Evolutionary conservation across 2,797 vertebrate genomes (phyloP).

Genomic region (Peromyscus melanophrys): DNA sequence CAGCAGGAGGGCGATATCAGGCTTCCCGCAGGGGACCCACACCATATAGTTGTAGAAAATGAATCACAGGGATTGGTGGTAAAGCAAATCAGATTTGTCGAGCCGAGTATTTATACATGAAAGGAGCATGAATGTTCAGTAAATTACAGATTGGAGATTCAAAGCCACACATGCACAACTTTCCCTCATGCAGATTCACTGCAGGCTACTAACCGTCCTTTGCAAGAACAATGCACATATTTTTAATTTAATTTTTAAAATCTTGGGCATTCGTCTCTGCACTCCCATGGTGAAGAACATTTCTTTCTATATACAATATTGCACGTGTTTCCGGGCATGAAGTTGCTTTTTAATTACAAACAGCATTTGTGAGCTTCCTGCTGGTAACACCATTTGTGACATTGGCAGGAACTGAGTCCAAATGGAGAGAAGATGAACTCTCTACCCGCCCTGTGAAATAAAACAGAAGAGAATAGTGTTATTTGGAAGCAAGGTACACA

Average conservation of each 20-base stretch:
- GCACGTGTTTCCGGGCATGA: slow-evolving; percentile 12
- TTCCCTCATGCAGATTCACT: slow-evolving; percentile 34
- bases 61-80: slow-evolving; percentile 79
- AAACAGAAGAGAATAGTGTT: slow-evolving; percentile 12
- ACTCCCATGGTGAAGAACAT: slow-evolving; percentile 3
- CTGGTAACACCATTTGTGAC: slow-evolving; percentile 52
- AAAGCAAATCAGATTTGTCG: slow-evolving; percentile 86
- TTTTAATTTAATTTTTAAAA: slow-evolving; percentile 75
- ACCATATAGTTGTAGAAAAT: slow-evolving; percentile 84
- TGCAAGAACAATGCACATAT: slow-evolving; percentile 42
- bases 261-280: slow-evolving; percentile 37
- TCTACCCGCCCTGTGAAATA: slow-evolving; percentile 32
- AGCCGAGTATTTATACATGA: slow-evolving; percentile 81
- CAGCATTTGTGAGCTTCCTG: slow-evolving; percentile 11
- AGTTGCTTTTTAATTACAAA: slow-evolving; percentile 67
- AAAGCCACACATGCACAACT: slow-evolving; percentile 59
- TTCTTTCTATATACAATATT: background rate
- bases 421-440: slow-evolving; percentile 59
- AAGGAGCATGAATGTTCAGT: slow-evolving; percentile 78
- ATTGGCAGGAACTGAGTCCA: slow-evolving; percentile 27
- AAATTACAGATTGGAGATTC: slow-evolving; percentile 80
- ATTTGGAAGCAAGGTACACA: slow-evolving; percentile 60
- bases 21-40: slow-evolving; percentile 82
- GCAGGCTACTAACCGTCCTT: slow-evolving; percentile 49
- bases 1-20: slow-evolving; percentile 84